Evolutionary conservation across 2,888 invertebrate species (phyloP), one percentile per base, ranked within the genome.

Genomic region (Heliothis peltigera): DNA sequence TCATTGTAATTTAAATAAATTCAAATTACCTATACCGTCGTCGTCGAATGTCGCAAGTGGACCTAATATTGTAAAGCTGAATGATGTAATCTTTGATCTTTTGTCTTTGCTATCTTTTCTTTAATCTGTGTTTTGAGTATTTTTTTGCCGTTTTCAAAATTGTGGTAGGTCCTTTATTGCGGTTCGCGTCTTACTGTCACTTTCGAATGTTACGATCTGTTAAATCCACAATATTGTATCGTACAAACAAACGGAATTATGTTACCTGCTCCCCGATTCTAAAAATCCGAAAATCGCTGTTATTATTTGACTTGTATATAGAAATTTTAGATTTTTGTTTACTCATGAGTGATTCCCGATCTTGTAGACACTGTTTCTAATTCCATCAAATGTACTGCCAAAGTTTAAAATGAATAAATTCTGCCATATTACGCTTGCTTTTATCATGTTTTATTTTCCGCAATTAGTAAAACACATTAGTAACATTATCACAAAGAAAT

Each of bases 1-100:
- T 84, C 89, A 90, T 93, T 93, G 93, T 93, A 84, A 93, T 93
- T 93, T 90, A 92, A 93, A 93, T 93, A 91, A 89, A 93, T 93
- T 93, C 89, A 93, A 93, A 93, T 91, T 85, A 84, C 76, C 80
- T 72, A 82, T 83, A 81, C 77, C 76, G 82, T 79, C 81, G 79
- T 74, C 76, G 75, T 78, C 66, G 70, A 52, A 56, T 72, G 91
- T 86, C 85, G 90, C 90, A 91, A 91, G 84, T 83, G 84, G 79
- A 84, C 78, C 71, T 77, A 66, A 77, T 68, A 67, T 70, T 63
- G 67, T 79, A 70, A 65, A 64, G 60, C 60, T 59, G 70, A 64
- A 76, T 90, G 85, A 87, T 87, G 90, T 84, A 89, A 90, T 83
- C 80, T 72, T 69, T 51, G 6, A 59, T 75, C 77, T 78, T 81